These are phyloP conservation scores for Paramormyrops kingsleyae DNA, from an alignment of 2,113 vertebrate species.

Conservation along the genomic window DNA sequence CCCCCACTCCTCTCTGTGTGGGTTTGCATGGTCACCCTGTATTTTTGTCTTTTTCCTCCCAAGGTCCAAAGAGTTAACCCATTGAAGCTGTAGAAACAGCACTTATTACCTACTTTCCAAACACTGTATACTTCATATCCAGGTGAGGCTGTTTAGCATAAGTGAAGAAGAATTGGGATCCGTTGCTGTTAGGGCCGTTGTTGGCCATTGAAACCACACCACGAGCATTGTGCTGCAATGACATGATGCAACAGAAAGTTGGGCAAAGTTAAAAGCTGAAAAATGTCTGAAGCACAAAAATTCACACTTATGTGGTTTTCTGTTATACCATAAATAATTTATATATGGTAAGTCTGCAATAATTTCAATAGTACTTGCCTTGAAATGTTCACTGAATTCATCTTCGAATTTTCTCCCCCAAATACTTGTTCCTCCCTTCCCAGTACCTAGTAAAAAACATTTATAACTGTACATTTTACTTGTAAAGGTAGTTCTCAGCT, in stretches of 20 bases:
- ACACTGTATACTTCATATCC: slow-evolving; percentile 97
- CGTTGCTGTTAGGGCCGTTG: slow-evolving; percentile 90
- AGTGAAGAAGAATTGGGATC: slow-evolving; percentile 92
- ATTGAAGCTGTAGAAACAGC: neutral
- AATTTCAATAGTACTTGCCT: slow-evolving; percentile 58
- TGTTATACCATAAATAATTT: neutral
- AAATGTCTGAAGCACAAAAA: neutral
- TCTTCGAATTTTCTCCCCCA: slow-evolving; percentile 97
- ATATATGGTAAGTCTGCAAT: neutral
- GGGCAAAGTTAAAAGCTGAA: neutral
- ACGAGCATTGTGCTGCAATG: slow-evolving; percentile 82
- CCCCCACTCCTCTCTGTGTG: neutral
- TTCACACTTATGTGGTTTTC: neutral
- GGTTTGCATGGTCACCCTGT: neutral
- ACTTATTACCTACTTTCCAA: slow-evolving; percentile 82
- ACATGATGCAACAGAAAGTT: neutral
- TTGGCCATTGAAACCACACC: slow-evolving; percentile 97
- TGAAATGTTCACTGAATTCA: slow-evolving; percentile 91
- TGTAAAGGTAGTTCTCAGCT: neutral
- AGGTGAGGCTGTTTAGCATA: slow-evolving; percentile 93
- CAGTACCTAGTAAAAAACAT: slow-evolving; percentile 65
- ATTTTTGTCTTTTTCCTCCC: neutral
- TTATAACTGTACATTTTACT: neutral
- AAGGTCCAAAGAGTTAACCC: neutral
- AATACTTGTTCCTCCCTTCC: slow-evolving; percentile 93